Base-by-base conservation (phyloP, 2,113 vertebrate genomes). In the Leucoraja erinaceus region DNA sequence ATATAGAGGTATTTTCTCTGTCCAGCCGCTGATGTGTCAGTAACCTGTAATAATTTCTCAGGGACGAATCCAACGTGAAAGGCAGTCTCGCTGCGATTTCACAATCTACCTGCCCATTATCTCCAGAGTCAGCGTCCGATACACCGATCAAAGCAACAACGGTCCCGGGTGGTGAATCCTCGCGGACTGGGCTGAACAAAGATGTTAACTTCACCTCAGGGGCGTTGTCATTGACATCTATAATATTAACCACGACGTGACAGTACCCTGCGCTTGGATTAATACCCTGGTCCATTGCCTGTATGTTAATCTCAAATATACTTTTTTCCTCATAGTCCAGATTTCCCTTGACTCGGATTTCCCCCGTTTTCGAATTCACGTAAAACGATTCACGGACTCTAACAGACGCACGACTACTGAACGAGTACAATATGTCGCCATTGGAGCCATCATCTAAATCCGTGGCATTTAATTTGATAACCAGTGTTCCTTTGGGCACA, bases 31-130 rank as follows among this genome's bases (percentile, higher is more conserved):
- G 95, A 77, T 81, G 94, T 0, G 97, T 98, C 22, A 99, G 95
- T 88, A 99, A 94, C 0, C 97, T 97, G 81, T 98, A 99, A 94
- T 98, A 98, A 93, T 98, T 98, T 92, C 97, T 97, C 93, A 97
- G 96, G 0, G 98, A 97, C 2, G 95, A 93, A 93, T 96, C 98
- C 93, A 95, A 94, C 90, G 93, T 94, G 94, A 99, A 99, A 1
- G 98, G 98, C 66, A 97, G 95, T 0, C 94, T 20, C 98, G 94
- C 9, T 94, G 94, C 93, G 98, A 95, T 9, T 93, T 97, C 93
- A 97, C 96, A 77, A 3, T 95, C 94, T 83, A 96, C 95, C 20
- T 96, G 95, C 31, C 95, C 95, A 47, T 98, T 98, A 92, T 94
- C 94, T 11, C 95, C 97, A 0, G 95, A 96, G 93, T 96, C 98